Base-by-base conservation (phyloP, 1,140 invertebrate genomes). In the Nasonia longicornis region DNA sequence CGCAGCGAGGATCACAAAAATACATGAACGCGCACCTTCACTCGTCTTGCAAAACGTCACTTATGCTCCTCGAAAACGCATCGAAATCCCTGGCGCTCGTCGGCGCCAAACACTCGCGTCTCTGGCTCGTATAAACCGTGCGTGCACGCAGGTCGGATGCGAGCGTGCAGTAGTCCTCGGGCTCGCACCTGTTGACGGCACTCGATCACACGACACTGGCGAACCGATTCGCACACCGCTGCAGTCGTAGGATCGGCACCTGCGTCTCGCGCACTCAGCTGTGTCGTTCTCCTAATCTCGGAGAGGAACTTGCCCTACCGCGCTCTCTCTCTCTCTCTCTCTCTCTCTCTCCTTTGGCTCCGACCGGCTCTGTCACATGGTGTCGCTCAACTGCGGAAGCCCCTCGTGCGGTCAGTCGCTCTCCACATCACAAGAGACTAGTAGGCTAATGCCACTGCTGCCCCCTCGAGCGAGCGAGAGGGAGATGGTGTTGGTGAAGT, bases 301-400 rank as follows among this genome's bases (percentile, higher is more conserved):
- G n/a, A 11, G 4, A 71, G 29, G 67, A 70, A 71, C 77, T 78
- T 71, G 45, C 2, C 2, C 22, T 16, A 72, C 31, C 75, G 45
- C 69, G n/a, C 26, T 71, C 77, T 78, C 45, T 52, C 7, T 58
- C 31, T 35, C 81, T 75, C 74, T 82, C 83, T 82, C 67, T 48
- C 76, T 67, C 74, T 77, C 74, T 8, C 52, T 6, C 31, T 45
- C 63, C n/a, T n/a, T 58, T 58, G 16, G 4, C 16, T 20, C 48
- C 71, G 77, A 81, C 82, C 82, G 72, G 76, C 69, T 14, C 58
- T 74, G 63, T 80, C 71, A 80, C 78, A 74, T 67, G 78, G 70
- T 80, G 35, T 80, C 58, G 22, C 7, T 45, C 42, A 80, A 80
- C 77, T 73, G 71, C 58, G 26, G 73, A 80, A 67, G 38, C n/a